Evolutionary conservation across 2,113 vertebrate genomes (phyloP).

Genomic region (Bungarus multicinctus): DNA sequence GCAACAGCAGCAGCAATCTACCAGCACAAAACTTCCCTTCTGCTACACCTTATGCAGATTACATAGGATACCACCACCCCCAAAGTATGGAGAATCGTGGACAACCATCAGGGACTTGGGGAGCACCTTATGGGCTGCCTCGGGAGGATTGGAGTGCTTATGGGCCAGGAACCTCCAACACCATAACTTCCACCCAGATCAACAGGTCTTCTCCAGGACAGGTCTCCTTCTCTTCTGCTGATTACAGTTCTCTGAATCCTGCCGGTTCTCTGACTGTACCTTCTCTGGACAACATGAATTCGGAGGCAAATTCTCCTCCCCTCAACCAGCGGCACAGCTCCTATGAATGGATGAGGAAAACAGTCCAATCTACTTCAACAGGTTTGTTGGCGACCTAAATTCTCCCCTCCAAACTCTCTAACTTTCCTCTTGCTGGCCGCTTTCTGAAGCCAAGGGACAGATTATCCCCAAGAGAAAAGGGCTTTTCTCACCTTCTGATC

Average conservation of each 20-base stretch:
- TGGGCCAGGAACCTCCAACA: slow-evolving; percentile 77
- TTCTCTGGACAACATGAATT: slow-evolving; percentile 72
- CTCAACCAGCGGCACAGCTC: slow-evolving; percentile 82
- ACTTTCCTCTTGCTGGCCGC: background rate
- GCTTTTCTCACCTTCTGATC: background rate
- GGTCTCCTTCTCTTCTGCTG: slow-evolving; percentile 78
- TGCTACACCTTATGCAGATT: slow-evolving; percentile 83
- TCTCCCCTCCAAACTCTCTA: no score
- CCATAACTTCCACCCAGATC: slow-evolving; percentile 68
- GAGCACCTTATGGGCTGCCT: slow-evolving; percentile 74
- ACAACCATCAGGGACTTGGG: slow-evolving; percentile 78
- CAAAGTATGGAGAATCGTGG: slow-evolving; percentile 80
- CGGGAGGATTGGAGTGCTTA: slow-evolving; percentile 84
- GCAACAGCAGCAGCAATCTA: slow-evolving; percentile 68
- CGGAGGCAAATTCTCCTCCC: slow-evolving; percentile 77
- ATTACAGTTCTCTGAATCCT: slow-evolving; percentile 80
- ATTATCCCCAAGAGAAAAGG: background rate
- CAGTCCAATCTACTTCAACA: slow-evolving; percentile 84
- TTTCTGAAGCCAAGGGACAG: background rate
- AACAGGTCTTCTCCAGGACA: slow-evolving; percentile 79
- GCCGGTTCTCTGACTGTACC: slow-evolving; percentile 70
- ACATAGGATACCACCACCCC: slow-evolving; percentile 85
- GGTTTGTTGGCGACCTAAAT: slow-evolving; percentile 66
- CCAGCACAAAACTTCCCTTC: slow-evolving; percentile 85
- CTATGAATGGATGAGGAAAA: slow-evolving; percentile 91